Evolutionary conservation across 2,888 invertebrate species (phyloP).

Genomic region (Zaprionus obscuricornis): DNA sequence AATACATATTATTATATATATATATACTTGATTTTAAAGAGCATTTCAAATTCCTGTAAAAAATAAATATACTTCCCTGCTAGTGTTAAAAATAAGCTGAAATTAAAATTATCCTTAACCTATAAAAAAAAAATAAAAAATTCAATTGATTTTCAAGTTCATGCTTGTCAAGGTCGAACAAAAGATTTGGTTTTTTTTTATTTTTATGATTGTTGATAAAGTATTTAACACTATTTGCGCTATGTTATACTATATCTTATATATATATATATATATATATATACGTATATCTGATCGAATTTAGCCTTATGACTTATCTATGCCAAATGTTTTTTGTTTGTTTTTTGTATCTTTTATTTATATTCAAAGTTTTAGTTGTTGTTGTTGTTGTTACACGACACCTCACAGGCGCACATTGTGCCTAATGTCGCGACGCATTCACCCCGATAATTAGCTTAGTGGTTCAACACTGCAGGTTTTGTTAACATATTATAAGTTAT

Average conservation of each 20-base stretch:
- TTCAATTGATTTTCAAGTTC: too few relatives aligned
- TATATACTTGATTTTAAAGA: too few relatives aligned
- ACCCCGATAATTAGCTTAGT: constrained; percentile 78
- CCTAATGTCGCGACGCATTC: constrained; percentile 41
- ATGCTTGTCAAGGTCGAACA: too few relatives aligned
- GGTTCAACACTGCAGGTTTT: constrained; percentile 79
- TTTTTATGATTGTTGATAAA: too few relatives aligned
- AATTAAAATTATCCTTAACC: too few relatives aligned
- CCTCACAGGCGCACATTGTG: constrained; percentile 18
- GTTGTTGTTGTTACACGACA: constrained; percentile 1
- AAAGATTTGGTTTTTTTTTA: too few relatives aligned
- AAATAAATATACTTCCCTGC: too few relatives aligned
- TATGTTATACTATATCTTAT: background rate
- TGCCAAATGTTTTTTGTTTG: constrained; percentile 26
- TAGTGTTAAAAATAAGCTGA: too few relatives aligned
- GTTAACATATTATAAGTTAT: constrained; percentile 78
- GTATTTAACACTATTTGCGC: too few relatives aligned
- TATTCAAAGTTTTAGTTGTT: background rate
- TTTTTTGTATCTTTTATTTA: background rate
- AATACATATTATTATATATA: too few relatives aligned
- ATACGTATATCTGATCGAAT: background rate
- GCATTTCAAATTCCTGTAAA: too few relatives aligned
- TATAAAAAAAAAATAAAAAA: too few relatives aligned
- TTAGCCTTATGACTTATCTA: constrained; percentile 7
- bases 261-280: background rate